Conservation (phyloP, 2,113 vertebrate species). For the Pangasianodon gigas region DNA sequence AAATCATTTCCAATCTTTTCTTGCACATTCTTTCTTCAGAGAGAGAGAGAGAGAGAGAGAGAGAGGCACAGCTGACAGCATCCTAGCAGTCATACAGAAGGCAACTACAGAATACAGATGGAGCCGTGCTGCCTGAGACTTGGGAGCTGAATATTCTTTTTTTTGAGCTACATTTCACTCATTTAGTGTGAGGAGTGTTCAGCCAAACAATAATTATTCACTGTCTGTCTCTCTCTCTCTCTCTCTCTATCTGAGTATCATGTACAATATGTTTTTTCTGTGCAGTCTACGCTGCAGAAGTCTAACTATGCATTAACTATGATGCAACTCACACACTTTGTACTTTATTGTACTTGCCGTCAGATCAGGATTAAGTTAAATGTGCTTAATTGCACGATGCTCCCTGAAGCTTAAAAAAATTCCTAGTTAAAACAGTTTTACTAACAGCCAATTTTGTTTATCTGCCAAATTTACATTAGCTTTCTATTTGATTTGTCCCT, state of each 20-base stretch:
- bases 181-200: conserved; percentile 34
- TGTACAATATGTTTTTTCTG: neutral
- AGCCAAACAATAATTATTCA: conserved; percentile 36
- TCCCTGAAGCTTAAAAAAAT: conserved; percentile 11
- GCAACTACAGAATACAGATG: conserved; percentile 55
- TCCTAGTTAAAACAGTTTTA: neutral
- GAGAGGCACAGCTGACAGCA: conserved; percentile 23
- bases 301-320: neutral
- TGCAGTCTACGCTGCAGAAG: neutral
- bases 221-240: neutral
- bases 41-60: neutral
- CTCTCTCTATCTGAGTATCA: neutral
- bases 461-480: neutral
- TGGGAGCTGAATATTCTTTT: conserved; percentile 12
- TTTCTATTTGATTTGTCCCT: neutral
- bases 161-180: conserved; percentile 28
- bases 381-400: conserved; percentile 1
- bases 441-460: conserved; percentile 1
- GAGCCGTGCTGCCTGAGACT: conserved; percentile 13
- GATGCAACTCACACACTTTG: neutral
- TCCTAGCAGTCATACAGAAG: conserved; percentile 15
- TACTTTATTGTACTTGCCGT: neutral
- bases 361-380: conserved; percentile 1
- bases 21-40: conserved; percentile 21
- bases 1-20: conserved; percentile 25